Evolutionary conservation across 2,113 vertebrate genomes (phyloP).

Genomic region (Myiagra hebetior): DNA sequence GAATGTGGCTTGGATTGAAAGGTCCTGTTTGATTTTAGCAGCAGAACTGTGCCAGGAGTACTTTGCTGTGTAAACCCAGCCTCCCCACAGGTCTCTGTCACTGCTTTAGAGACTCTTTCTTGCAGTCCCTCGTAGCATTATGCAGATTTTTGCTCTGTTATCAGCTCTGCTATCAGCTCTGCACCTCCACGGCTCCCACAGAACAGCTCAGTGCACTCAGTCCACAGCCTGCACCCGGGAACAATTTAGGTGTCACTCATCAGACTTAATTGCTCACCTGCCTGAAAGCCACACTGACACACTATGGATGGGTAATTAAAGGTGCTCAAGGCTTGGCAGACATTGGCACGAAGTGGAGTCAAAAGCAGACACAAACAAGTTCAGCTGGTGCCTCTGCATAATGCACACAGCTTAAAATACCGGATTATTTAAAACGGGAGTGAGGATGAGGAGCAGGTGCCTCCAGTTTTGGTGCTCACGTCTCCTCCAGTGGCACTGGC

Average conservation of each 20-base stretch:
- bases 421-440: no score
- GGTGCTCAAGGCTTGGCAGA: background rate
- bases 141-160: background rate
- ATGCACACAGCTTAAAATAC: background rate
- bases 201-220: background rate
- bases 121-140: no score
- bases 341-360: background rate
- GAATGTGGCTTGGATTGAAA: background rate
- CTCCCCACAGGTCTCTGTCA: background rate
- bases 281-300: background rate
- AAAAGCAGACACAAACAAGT: background rate
- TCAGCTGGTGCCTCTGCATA: background rate
- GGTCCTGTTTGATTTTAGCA: background rate
- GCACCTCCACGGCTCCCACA: background rate
- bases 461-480: background rate
- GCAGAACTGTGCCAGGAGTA: background rate
- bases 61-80: background rate
- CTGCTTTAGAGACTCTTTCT: background rate
- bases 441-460: background rate
- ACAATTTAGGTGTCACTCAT: background rate
- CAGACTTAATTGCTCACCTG: no score
- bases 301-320: background rate
- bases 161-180: background rate
- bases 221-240: background rate
- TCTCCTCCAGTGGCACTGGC: background rate